Evolutionary conservation across 2,888 invertebrate genomes (phyloP).

Genomic region (Phania funesta): DNA sequence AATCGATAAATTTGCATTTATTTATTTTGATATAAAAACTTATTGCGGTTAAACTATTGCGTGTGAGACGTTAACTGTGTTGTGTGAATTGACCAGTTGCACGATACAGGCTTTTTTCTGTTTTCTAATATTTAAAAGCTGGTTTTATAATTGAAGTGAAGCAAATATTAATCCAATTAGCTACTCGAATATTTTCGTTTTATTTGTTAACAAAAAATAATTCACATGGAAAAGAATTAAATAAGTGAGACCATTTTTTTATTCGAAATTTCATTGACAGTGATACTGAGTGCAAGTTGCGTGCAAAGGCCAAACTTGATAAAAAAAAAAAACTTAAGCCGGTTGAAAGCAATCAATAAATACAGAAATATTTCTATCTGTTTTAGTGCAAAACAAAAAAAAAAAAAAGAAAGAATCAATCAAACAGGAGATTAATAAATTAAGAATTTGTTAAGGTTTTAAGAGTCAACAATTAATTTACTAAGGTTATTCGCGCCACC

Average conservation of each 20-base stretch:
- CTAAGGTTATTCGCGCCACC: too few species aligned
- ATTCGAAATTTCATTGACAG: neutral
- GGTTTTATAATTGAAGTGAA: too few species aligned
- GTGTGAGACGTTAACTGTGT: constrained; percentile 20
- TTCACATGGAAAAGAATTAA: neutral
- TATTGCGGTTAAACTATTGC: constrained; percentile 40
- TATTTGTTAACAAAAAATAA: too few species aligned
- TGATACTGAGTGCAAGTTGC: neutral
- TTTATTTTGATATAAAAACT: constrained; percentile 43
- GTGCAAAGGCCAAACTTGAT: neutral
- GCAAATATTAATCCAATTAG: too few species aligned
- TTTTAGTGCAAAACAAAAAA: too few species aligned
- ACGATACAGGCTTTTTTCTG: neutral
- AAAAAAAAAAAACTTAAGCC: constrained; percentile 4
- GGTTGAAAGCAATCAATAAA: neutral
- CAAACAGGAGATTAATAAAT: too few species aligned
- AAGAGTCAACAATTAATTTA: too few species aligned
- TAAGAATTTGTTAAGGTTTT: too few species aligned
- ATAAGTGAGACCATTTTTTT: neutral
- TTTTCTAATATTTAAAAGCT: too few species aligned
- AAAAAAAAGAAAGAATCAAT: too few species aligned
- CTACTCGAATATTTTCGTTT: too few species aligned
- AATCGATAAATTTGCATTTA: constrained; percentile 76
- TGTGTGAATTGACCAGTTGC: constrained; percentile 66
- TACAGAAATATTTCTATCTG: neutral